A percentile compares a stretch with the other conserved stretches of the same genome.
Evolutionary conservation across 2,113 vertebrate species (phyloP).

Genomic region (Ranitomeya variabilis): DNA sequence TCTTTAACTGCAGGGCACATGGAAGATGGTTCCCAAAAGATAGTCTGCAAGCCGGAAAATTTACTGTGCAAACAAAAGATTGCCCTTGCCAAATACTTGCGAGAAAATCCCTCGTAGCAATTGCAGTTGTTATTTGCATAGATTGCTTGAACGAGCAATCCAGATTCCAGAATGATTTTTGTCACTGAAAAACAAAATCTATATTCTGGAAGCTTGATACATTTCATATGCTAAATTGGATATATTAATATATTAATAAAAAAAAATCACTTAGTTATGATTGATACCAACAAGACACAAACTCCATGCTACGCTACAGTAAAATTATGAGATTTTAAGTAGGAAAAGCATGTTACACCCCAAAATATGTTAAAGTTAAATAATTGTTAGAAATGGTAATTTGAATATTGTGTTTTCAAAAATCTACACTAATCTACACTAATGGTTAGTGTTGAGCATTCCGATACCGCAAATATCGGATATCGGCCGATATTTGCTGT

Average conservation of each 20-base stretch:
- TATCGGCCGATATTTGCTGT: too few species aligned
- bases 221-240: conserved; percentile 30
- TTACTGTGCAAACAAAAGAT: conserved; percentile 59
- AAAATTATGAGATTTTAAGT: too few species aligned
- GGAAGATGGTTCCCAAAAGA: conserved; percentile 53
- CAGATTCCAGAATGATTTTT: conserved; percentile 61
- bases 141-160: conserved; percentile 60
- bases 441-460: too few species aligned
- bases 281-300: too few species aligned
- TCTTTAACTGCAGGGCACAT: conserved; percentile 52
- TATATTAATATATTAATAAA: conserved; percentile 13
- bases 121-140: conserved; percentile 58
- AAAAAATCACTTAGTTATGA: too few species aligned
- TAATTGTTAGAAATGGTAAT: not conserved
- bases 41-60: conserved; percentile 55
- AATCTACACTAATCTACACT: too few species aligned
- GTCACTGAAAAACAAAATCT: conserved; percentile 31
- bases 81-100: conserved; percentile 60
- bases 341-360: too few species aligned
- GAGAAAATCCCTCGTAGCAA: conserved; percentile 61
- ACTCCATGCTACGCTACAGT: too few species aligned
- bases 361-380: too few species aligned
- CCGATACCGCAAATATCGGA: too few species aligned
- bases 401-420: not conserved
- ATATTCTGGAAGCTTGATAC: conserved; percentile 38